phyloP scores from a whole-genome alignment of 1,140 invertebrate species.

The Drosophila gunungcola region DNA sequence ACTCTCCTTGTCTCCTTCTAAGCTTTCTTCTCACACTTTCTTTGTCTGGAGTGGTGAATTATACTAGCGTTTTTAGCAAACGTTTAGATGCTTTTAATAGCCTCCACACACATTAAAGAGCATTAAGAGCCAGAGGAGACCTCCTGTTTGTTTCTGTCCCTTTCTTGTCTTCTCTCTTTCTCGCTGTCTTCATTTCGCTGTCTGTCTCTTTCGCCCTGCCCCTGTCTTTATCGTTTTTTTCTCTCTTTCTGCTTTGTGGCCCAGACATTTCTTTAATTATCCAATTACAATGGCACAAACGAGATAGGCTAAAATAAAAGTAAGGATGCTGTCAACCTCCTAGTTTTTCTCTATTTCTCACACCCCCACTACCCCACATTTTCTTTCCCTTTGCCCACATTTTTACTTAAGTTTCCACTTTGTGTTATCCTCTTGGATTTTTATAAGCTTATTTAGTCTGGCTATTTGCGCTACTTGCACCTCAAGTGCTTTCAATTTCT shows the following conservation, averaged over 20 bases:
- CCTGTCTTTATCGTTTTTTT: slow-evolving; percentile 24
- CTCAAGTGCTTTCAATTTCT: slow-evolving; percentile 60
- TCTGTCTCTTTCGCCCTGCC: slow-evolving; percentile 16
- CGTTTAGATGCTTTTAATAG: slow-evolving; percentile 81
- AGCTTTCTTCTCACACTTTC: slow-evolving; percentile 14
- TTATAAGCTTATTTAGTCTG: slow-evolving; percentile 62
- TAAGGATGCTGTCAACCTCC: slow-evolving; percentile 25
- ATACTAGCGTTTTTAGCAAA: slow-evolving; percentile 75
- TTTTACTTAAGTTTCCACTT: neutral
- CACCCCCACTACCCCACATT: neutral
- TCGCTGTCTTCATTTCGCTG: slow-evolving; percentile 26
- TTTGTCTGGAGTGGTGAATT: slow-evolving; percentile 50
- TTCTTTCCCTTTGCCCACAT: neutral
- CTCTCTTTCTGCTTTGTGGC: slow-evolving; percentile 35
- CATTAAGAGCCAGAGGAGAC: slow-evolving; percentile 25
- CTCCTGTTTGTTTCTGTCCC: slow-evolving; percentile 50
- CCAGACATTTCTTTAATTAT: slow-evolving; percentile 78
- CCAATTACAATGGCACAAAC: slow-evolving; percentile 76
- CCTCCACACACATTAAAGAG: slow-evolving; percentile 35
- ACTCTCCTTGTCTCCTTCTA: slow-evolving; percentile 10
- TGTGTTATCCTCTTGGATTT: slow-evolving; percentile 26
- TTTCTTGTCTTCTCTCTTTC: neutral
- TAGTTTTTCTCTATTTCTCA: neutral
- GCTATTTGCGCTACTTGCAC: slow-evolving; percentile 29
- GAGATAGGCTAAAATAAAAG: slow-evolving; percentile 21